These are phyloP conservation scores for Okapia johnstoni DNA, from an alignment of 2,113 vertebrate genomes.

Conservation along the genomic window DNA sequence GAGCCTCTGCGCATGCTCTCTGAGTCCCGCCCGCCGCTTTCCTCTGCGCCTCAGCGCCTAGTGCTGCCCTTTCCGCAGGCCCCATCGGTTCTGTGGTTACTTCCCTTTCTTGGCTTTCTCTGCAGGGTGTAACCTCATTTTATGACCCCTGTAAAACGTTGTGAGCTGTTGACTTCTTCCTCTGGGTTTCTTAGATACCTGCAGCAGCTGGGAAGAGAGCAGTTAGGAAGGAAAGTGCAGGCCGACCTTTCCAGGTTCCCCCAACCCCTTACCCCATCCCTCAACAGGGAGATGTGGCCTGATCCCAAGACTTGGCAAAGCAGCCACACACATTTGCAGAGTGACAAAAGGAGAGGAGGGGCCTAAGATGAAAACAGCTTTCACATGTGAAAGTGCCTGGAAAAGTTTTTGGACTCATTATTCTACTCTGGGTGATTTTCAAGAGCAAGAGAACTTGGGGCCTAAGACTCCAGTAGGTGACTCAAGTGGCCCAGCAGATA, in stretches of 20 bases:
- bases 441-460: neutral
- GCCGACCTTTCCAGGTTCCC: neutral
- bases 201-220: neutral
- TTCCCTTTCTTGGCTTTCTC: neutral
- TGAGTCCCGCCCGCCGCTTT: rapidly evolving
- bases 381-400: neutral
- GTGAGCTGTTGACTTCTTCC: neutral
- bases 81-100: neutral
- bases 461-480: neutral
- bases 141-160: neutral
- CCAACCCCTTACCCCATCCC: neutral
- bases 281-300: neutral
- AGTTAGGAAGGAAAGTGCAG: neutral
- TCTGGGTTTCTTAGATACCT: neutral
- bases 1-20: rapidly evolving
- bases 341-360: neutral
- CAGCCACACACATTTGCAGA: neutral
- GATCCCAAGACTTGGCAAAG: neutral
- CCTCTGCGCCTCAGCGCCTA: neutral
- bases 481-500: neutral
- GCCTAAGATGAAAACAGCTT: neutral
- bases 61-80: too few species aligned
- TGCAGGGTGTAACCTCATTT: neutral
- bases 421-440: neutral
- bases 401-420: neutral